phyloP scores from a whole-genome alignment of 2,888 invertebrate species.

The Disparrhopalites patrizii region DNA sequence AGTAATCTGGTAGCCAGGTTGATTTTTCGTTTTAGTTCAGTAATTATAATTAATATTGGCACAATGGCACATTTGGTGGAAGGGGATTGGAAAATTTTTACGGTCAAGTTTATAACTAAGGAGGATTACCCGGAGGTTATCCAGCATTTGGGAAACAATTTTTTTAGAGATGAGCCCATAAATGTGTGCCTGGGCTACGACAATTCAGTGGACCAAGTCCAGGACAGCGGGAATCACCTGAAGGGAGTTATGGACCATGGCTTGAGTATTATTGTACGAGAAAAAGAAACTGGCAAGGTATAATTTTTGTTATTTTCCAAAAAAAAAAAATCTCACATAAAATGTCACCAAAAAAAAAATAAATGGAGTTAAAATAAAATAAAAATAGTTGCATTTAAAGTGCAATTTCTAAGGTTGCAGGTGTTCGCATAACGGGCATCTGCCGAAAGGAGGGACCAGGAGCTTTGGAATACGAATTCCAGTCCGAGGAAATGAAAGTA shows the following conservation, averaged over 20 bases:
- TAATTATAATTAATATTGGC: background rate
- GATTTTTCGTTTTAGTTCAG: background rate
- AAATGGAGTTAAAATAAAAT: background rate
- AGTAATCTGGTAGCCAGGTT: background rate
- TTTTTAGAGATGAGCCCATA: slow-evolving; percentile 41
- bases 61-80: slow-evolving; percentile 30
- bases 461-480: too few relatives aligned
- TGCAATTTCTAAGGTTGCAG: background rate
- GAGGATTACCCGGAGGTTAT: slow-evolving; percentile 32
- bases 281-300: slow-evolving; percentile 21
- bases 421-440: background rate
- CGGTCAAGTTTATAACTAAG: slow-evolving; percentile 34
- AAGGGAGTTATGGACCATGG: background rate
- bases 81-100: slow-evolving; percentile 41
- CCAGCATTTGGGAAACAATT: slow-evolving; percentile 35
- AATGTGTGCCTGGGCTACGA: slow-evolving; percentile 36
- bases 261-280: slow-evolving; percentile 37
- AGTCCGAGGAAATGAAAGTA: too few relatives aligned
- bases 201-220: background rate
- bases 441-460: background rate
- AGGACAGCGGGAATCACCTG: too few relatives aligned
- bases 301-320: slow-evolving; percentile 20
- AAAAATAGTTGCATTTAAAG: background rate
- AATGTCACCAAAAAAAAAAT: background rate
- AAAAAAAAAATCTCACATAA: background rate